Percentiles rank a stretch among this genome's conserved stretches.
Evolutionary conservation across 2,888 invertebrate species (phyloP).

Genomic region (Yponomeuta sedellus): DNA sequence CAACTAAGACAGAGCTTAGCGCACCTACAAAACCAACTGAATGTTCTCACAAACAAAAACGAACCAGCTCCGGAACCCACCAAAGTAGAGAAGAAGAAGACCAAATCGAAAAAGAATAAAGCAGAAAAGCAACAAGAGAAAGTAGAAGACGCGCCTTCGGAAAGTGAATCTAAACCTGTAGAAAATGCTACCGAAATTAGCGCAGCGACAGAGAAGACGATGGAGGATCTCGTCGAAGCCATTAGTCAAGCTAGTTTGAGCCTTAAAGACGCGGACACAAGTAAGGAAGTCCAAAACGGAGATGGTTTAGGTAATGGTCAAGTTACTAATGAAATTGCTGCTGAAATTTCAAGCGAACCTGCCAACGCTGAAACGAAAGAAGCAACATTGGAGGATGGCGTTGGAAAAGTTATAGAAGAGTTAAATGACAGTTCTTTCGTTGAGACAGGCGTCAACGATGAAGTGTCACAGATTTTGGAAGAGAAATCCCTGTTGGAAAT

Average conservation of each 20-base stretch:
- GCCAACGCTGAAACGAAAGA: constrained; percentile 3
- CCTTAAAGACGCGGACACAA: constrained; percentile 41
- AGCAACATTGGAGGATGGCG: constrained; percentile 1
- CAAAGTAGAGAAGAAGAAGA: constrained; percentile 59
- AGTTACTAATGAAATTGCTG: constrained; percentile 20
- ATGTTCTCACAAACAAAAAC: constrained; percentile 48
- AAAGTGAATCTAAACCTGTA: constrained; percentile 25
- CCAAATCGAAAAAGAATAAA: constrained; percentile 49
- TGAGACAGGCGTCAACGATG: constrained; percentile 12
- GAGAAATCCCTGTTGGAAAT: constrained; percentile 16
- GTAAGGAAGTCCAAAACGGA: constrained; percentile 20
- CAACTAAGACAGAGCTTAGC: constrained; percentile 77
- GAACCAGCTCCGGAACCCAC: constrained; percentile 31
- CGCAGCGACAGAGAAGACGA: constrained; percentile 35
- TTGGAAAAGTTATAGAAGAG: constrained; percentile 1
- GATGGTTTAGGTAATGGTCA: constrained; percentile 19
- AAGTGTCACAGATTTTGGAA: constrained; percentile 14
- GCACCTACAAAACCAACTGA: constrained; percentile 75
- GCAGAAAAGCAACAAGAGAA: constrained; percentile 42
- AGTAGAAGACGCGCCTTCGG: constrained; percentile 28
- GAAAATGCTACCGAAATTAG: constrained; percentile 19
- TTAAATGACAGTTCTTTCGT: constrained; percentile 8
- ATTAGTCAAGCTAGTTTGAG: constrained; percentile 54
- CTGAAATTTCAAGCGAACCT: neutral
- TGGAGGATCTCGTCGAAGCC: constrained; percentile 55